Conservation (phyloP, 2,113 vertebrate species). For the Corapipo altera region DNA sequence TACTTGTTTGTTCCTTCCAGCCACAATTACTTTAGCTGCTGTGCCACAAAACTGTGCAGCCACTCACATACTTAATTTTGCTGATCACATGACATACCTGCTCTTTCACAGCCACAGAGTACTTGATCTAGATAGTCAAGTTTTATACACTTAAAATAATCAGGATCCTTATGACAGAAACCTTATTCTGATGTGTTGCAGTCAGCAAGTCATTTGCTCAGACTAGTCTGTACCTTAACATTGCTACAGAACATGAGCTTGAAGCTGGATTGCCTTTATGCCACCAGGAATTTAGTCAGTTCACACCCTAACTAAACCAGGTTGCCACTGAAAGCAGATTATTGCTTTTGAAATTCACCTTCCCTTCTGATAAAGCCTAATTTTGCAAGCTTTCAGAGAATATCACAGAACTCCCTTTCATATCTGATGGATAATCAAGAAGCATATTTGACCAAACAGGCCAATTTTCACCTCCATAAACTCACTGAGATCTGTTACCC, state of each 20-base stretch:
- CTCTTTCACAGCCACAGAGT: neutral
- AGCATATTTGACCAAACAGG: neutral
- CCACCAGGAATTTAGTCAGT: neutral
- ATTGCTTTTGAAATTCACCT: neutral
- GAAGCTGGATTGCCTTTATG: neutral
- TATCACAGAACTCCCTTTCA: neutral
- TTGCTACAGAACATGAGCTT: neutral
- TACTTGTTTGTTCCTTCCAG: neutral
- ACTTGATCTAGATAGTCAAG: neutral
- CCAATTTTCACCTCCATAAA: neutral
- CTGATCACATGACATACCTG: neutral
- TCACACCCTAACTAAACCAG: neutral
- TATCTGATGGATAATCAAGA: neutral
- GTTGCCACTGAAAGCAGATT: neutral
- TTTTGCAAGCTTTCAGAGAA: conserved; percentile 2
- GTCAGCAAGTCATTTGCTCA: neutral
- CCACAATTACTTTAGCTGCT: neutral
- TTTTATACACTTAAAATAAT: neutral
- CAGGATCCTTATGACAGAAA: neutral
- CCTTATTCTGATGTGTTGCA: neutral
- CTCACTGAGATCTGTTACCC: neutral
- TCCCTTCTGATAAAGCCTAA: neutral
- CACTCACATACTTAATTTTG: neutral
- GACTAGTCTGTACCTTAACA: neutral
- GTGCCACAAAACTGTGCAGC: neutral